phyloP scores from a whole-genome alignment of 2,888 invertebrate species.

The Cryptophagus acutangulus region DNA sequence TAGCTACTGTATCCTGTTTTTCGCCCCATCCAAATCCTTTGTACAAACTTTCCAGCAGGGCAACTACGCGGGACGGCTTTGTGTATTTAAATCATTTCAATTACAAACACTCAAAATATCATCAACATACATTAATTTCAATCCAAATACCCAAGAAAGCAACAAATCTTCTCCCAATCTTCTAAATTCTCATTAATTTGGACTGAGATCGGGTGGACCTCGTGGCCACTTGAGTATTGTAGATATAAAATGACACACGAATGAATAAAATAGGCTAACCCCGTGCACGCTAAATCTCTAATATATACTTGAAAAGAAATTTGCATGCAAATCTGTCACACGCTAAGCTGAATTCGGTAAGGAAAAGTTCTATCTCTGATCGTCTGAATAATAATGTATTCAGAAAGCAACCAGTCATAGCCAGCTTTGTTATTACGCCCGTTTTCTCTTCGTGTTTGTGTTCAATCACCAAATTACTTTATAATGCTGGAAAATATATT shows the following conservation, averaged over 20 bases:
- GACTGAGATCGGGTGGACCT: too few relatives aligned
- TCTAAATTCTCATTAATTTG: too few relatives aligned
- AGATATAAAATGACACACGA: too few relatives aligned
- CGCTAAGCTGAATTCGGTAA: conserved; percentile 44
- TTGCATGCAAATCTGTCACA: conserved; percentile 48
- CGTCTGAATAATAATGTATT: conserved; percentile 46
- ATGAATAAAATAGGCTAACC: conserved; percentile 28
- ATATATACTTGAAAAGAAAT: conserved; percentile 46
- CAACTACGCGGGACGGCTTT: too few relatives aligned
- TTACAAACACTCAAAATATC: too few relatives aligned
- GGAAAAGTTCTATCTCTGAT: conserved; percentile 46
- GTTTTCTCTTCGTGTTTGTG: conserved; percentile 34
- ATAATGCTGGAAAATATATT: conserved; percentile 34
- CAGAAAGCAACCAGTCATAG: conserved; percentile 38
- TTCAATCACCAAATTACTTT: conserved; percentile 41
- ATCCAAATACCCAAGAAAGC: too few relatives aligned
- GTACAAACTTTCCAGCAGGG: too few relatives aligned
- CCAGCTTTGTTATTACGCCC: conserved; percentile 35
- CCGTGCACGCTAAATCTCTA: conserved; percentile 41
- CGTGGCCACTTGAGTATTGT: too few relatives aligned
- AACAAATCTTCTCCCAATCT: too few relatives aligned
- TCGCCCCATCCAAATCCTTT: too few relatives aligned
- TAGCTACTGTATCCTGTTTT: conserved; percentile 8
- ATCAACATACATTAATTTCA: too few relatives aligned
- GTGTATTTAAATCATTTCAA: too few relatives aligned